Evolutionary conservation across 2,888 invertebrate genomes (phyloP), one percentile per base, ranked within the genome.

Genomic region (Apomyelois bistriatella): DNA sequence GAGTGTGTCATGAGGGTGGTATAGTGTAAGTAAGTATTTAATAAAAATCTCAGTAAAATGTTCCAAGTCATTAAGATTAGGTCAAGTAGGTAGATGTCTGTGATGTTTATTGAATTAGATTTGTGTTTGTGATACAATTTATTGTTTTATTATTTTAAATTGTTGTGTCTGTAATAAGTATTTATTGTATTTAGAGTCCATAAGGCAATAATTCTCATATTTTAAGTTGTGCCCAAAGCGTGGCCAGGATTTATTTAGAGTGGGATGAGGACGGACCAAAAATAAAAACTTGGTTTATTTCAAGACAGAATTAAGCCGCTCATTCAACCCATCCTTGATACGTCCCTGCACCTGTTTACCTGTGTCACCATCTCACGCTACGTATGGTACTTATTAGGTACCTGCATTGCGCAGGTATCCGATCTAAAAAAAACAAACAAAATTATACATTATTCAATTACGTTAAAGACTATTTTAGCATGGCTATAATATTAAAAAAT

Each of bases 21-120:
- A 61, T 57, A 61, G 55, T 65, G 62, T 70, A 72, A 65, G 65
- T 76, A 72, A 66, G 63, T 60, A 63, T 56, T 60, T 22, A 60
- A 58, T 70, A 74, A 62, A 81, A 81, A 84, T 83, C 82, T 85
- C 83, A 76, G 71, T 68, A 69, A 63, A 67, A 68, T 64, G 66
- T 75, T 74, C 72, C 73, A 72, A 74, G 74, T 82, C 78, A 82
- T 76, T 75, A 72, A 68, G 61, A 67, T 74, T 80, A 81, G 71
- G 65, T 74, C 72, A 77, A 55, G 77, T 87, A 86, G 85, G 77
- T 87, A 86, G 85, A 70, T 79, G 79, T 85, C 87, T 88, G 88
- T 88, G 87, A 88, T 87, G 80, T 80, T 82, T 70, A 72, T 71
- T 77, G 64, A 75, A 66, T 71, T 80, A 75, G 68, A 61, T 79